Evolutionary conservation across 2,113 vertebrate species (phyloP).

Genomic region (Ornithorhynchus anatinus): DNA sequence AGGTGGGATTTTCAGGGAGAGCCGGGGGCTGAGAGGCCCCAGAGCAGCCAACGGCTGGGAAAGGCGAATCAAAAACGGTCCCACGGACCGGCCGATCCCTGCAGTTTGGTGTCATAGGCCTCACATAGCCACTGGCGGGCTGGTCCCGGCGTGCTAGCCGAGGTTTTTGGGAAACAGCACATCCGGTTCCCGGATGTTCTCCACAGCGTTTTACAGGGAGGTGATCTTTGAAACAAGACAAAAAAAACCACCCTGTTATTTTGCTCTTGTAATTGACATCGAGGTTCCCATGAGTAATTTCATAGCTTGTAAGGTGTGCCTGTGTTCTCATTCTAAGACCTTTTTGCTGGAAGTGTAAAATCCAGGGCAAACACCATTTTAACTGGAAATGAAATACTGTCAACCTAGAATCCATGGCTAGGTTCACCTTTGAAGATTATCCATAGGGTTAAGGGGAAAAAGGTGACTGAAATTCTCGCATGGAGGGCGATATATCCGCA

Average conservation of each 20-base stretch:
- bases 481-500: no score
- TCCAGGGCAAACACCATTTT: background rate
- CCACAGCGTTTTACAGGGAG: constrained; percentile 23
- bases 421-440: no score
- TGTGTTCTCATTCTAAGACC: background rate
- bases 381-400: constrained; percentile 15
- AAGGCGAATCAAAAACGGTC: no score
- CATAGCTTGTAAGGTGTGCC: constrained; percentile 38
- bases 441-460: no score
- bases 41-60: background rate
- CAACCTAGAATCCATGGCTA: no score
- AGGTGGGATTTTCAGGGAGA: no score
- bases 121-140: constrained; percentile 33
- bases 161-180: constrained; percentile 41
- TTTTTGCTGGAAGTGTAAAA: constrained; percentile 1
- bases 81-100: no score
- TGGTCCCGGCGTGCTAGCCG: constrained; percentile 30
- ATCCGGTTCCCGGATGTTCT: constrained; percentile 40
- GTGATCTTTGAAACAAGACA: constrained; percentile 31
- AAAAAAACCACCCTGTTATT: constrained; percentile 31
- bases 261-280: constrained; percentile 35
- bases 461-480: no score
- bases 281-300: constrained; percentile 50
- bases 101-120: no score
- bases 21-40: fast-evolving